Base-by-base conservation (phyloP, 2,888 invertebrate species). In the Orchestes rusci region DNA sequence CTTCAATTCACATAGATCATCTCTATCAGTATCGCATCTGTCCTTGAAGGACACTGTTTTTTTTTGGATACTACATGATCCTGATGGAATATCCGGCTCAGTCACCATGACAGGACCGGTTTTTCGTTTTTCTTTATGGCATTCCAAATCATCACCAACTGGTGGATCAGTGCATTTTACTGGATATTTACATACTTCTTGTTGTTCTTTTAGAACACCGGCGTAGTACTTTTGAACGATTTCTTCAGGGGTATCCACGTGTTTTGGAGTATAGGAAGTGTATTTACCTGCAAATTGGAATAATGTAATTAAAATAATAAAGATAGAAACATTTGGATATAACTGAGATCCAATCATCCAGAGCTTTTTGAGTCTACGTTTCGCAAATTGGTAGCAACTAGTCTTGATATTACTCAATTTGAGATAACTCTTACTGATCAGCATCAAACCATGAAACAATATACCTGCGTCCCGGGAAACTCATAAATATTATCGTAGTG, bases 211-310 rank as follows among this genome's bases (percentile, higher is more conserved):
- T 18, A 67, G 46, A 2, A 69, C 62, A 7, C 58, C 57, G 10
- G 63, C 58, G 41, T 69, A 69, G 50, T 67, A 66, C 48, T 68
- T 67, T 19, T 63, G 56, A 27, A 57, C 45, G n/a, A 59, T 61
- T 55, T 69, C 67, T 57, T 67, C 65, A 3, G 63, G 60, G 2
- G 67, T 66, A 33, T 67, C 66, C 19, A 67, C 57, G 41, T 66
- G 67, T 52, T 67, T 64, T 10, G 66, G 66, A 16, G 59, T 60
- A 43, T 58, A 61, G 1, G 55, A 56, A 10, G 56, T 50, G 20
- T 53, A 56, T 50, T 55, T 47, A 2, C 53, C 55, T 55, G 35
- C n/a, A n/a, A n/a, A n/a, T n/a, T n/a, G n/a, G n/a, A n/a, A n/a
- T n/a, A 37, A 48, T 47, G 28, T 4, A 20, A 17, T 16, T 35